Base-by-base conservation (phyloP, 2,113 vertebrate genomes). In the Epinephelus lanceolatus region DNA sequence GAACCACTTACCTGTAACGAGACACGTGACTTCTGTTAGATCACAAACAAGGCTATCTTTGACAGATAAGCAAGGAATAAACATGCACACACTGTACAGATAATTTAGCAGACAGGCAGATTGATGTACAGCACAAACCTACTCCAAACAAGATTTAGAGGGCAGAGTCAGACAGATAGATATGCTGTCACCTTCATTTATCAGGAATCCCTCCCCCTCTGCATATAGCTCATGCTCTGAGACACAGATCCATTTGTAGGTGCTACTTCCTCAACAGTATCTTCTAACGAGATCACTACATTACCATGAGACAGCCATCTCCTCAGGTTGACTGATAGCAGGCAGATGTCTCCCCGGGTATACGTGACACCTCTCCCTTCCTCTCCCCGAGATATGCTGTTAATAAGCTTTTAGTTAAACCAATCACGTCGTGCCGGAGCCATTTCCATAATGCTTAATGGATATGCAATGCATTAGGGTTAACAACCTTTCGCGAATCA, bases 1-100 rank as follows among this genome's bases (percentile, higher is more conserved):
- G 94, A 99, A 99, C 98, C 98, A 99, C 94, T 99, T 99, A 55
- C 98, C 98, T 99, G 95, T 66, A 78, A 85, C 78, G 18, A 90
- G 60, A 91, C 47, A 76, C 1, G 10, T 2, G 51, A 76, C 45
- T 45, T n/a, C 4, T 12, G 21, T 84, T 76, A 85, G 52, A 63
- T 5, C 9, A 40, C 17, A 23, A 4, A 45, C 33, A 3, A 40
- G 40, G 62, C 49, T 14, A 40, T 27, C 5, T 51, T 30, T 69
- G 56, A 78, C 61, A 84, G 42, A 62, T 27, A 42, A 51, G 52
- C 17, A 66, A 30, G 23, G 59, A 71, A 30, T 25, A 52, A 71
- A 75, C 47, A 49, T 2, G 1, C 60, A 71, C 1, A 1, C 14
- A 18, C 12, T 80, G 25, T 33, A 61, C 60, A 71, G 61, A 60